Percentiles rank a stretch among this genome's conserved stretches.
phyloP scores from a whole-genome alignment of 1,140 invertebrate species.

The Ips typographus region DNA sequence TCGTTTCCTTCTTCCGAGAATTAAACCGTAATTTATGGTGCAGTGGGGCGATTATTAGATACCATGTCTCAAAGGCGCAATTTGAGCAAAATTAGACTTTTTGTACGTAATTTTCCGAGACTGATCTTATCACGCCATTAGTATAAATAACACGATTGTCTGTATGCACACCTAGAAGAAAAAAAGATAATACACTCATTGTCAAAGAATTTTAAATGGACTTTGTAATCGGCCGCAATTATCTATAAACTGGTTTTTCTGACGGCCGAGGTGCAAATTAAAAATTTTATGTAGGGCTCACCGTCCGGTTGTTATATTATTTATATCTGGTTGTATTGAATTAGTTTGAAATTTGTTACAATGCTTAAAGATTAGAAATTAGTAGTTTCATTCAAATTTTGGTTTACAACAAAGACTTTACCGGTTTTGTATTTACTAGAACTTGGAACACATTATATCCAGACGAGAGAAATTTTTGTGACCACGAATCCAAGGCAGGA shows the following conservation, averaged over 20 bases:
- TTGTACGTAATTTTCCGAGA: conserved; percentile 9
- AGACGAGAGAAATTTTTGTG: too few species aligned
- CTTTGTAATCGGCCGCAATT: conserved; percentile 4
- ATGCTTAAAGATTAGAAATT: too few species aligned
- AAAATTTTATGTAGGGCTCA: background rate
- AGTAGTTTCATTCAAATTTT: too few species aligned
- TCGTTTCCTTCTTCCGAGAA: too few species aligned
- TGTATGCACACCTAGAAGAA: background rate
- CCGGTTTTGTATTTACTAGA: too few species aligned
- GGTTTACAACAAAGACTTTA: too few species aligned
- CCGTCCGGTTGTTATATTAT: too few species aligned
- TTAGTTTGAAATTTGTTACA: too few species aligned
- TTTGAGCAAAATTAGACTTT: conserved; percentile 12
- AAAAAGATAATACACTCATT: conserved; percentile 7
- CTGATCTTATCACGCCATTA: conserved; percentile 15
- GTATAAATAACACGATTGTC: conserved; percentile 8
- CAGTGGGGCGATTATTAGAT: conserved; percentile 12
- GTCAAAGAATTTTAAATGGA: conserved; percentile 8
- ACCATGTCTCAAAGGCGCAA: conserved; percentile 14
- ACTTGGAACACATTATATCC: too few species aligned
- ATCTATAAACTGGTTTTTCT: conserved; percentile 9
- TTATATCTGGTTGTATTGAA: too few species aligned
- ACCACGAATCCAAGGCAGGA: too few species aligned
- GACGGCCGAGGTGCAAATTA: conserved; percentile 4
- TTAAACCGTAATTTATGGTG: conserved; percentile 3